Base-by-base conservation (phyloP, 92 coral and sea anemone species). In the Blastomussa wellsi region DNA sequence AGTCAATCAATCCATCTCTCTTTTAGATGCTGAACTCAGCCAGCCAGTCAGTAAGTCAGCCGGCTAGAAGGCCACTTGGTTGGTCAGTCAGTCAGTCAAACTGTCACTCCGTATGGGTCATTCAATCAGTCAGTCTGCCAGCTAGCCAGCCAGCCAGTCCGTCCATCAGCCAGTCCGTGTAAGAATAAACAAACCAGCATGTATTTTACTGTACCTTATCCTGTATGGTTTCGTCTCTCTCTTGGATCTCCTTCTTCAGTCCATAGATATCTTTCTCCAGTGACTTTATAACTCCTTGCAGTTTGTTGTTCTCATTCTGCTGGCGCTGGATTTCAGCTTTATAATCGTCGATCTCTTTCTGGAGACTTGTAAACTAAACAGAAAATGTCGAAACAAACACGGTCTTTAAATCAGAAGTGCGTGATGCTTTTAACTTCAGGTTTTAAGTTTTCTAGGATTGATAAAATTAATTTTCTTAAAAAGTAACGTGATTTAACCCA, bases 181-280 rank as follows among this genome's bases (percentile, higher is more conserved):
- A 24, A 62, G 11, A 5, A 19, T 24, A 62, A 16, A 65, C 33
- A 65, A 17, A n/a, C n/a, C n/a, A n/a, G 35, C 20, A 51, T 12
- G 16, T 17, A 13, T 1, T 4, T 35, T 10, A 14, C 2, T 19
- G 7, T 83, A 96, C 98, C 98, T 97, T 97, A 82, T 97, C 99
- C 75, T 97, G 99, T 51, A 97, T 97, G 59, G 99, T 97, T 80
- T 97, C 99, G 84, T 97, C 99, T 79, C 99, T 89, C 86, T 97
- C 99, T 73, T 97, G 99, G 79, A 97, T 97, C 79, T 97, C 99
- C 76, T 97, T 97, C 97, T 97, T 95, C 78, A 97, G 89, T 19
- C 99, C 99, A 79, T 95, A 94, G 81, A 96, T 96, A 79, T 96
- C 99, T 84, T 96, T 96, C 86, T 96, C 99, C 88, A 96, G 92